Evolutionary conservation across 2,888 invertebrate genomes (phyloP).

Genomic region (Eremobia ochroleuca): DNA sequence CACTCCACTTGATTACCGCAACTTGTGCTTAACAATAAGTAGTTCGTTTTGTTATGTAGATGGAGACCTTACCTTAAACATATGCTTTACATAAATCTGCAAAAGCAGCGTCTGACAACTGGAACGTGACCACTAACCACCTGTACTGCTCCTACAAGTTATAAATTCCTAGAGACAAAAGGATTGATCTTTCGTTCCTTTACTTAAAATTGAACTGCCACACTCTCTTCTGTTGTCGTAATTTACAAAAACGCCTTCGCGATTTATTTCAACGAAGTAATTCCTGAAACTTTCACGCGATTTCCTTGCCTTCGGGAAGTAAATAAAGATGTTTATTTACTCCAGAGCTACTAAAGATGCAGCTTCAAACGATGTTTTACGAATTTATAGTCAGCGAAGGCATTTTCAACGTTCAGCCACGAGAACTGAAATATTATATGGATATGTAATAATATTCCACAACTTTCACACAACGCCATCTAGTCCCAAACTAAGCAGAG

Average conservation of each 20-base stretch:
- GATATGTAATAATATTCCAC: too few species aligned
- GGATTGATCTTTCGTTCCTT: neutral
- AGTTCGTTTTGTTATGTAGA: too few species aligned
- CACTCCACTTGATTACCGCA: neutral
- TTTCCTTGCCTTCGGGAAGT: constrained; percentile 57
- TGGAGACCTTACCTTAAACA: neutral
- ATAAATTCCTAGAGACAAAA: neutral
- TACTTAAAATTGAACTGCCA: neutral
- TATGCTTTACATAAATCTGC: neutral
- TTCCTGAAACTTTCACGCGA: constrained; percentile 69
- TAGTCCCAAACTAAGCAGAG: too few species aligned
- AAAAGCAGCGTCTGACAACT: too few species aligned
- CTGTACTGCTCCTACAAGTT: too few species aligned
- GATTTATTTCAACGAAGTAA: constrained; percentile 42
- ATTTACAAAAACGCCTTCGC: neutral
- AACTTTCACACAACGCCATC: too few species aligned
- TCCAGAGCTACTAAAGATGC: neutral
- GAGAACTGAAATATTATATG: neutral
- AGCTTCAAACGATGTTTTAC: constrained; percentile 1
- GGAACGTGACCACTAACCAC: too few species aligned
- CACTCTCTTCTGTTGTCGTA: neutral
- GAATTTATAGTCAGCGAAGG: neutral
- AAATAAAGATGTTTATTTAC: constrained; percentile 62
- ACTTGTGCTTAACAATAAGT: neutral
- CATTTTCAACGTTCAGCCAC: neutral